A percentile compares a stretch with the other conserved stretches of the same genome.
These are phyloP conservation scores for Paguma larvata DNA, from an alignment of 2,797 vertebrate genomes.

Conservation along the genomic window DNA sequence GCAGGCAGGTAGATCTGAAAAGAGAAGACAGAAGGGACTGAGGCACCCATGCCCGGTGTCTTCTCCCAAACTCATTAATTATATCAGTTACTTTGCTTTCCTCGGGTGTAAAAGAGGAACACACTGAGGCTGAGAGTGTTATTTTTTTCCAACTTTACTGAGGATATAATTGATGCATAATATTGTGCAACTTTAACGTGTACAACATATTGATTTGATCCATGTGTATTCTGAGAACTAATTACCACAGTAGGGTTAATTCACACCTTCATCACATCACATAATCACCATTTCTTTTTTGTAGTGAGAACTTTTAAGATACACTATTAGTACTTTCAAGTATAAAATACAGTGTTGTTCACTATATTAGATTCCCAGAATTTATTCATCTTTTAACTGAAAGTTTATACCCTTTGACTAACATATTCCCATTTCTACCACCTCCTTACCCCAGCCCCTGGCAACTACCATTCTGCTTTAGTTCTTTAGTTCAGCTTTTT, in stretches of 20 bases:
- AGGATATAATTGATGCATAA: not conserved
- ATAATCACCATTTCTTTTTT: not conserved
- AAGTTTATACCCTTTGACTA: not conserved
- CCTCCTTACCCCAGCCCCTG: not conserved
- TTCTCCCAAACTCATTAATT: slow-evolving; percentile 12
- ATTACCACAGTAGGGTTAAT: not conserved
- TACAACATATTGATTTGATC: not conserved
- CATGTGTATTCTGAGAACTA: not conserved
- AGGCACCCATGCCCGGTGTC: slow-evolving; percentile 38
- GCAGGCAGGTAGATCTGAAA: slow-evolving; percentile 52
- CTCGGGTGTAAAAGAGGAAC: not conserved
- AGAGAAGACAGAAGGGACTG: slow-evolving; percentile 44
- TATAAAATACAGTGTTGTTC: not conserved
- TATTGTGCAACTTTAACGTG: not conserved
- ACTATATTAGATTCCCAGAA: not conserved
- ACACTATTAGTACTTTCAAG: not conserved
- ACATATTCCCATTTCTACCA: not conserved
- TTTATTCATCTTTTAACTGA: not conserved
- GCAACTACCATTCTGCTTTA: not conserved
- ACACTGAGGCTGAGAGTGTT: not conserved
- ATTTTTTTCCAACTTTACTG: not conserved
- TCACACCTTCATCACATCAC: not conserved
- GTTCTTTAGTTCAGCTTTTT: not conserved
- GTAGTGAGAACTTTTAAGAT: not conserved
- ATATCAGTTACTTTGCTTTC: not conserved